phyloP scores from a whole-genome alignment of 2,888 invertebrate genomes.

The Eupithecia exiguata region DNA sequence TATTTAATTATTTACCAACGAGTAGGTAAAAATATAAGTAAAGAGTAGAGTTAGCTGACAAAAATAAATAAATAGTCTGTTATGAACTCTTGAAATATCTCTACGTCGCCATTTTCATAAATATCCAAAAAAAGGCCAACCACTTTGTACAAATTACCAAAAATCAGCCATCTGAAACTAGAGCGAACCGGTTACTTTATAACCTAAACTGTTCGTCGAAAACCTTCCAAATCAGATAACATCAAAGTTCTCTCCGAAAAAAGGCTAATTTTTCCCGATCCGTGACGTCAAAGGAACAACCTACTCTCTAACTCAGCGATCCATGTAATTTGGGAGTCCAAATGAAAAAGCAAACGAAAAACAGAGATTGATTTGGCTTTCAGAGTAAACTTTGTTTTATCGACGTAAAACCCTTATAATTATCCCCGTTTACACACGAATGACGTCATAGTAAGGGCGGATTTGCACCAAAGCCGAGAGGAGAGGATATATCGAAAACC shows the following conservation, averaged over 20 bases:
- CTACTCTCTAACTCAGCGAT: conserved; percentile 24
- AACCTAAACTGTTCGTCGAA: background rate
- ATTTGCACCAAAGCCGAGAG: background rate
- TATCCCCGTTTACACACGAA: background rate
- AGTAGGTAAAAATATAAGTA: too few relatives aligned
- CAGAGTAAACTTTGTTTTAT: background rate
- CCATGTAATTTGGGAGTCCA: conserved; percentile 24
- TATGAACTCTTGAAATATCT: background rate
- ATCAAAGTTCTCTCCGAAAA: conserved; percentile 23
- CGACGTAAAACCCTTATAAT: background rate
- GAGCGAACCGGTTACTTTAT: background rate
- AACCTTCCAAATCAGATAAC: conserved; percentile 15
- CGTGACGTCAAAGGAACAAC: conserved; percentile 28
- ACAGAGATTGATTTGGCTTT: conserved; percentile 7
- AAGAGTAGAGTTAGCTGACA: background rate
- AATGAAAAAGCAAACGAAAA: conserved; percentile 14
- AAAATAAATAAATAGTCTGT: background rate
- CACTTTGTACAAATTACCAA: conserved; percentile 1
- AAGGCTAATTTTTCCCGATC: conserved; percentile 13
- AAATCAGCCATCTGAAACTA: background rate
- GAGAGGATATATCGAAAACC: background rate
- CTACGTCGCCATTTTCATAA: background rate
- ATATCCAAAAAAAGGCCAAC: background rate
- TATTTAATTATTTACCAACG: too few relatives aligned
- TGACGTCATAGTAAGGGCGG: background rate